Conservation (phyloP, 1,140 invertebrate genomes). For the Pseudomyrmex pallidus region DNA sequence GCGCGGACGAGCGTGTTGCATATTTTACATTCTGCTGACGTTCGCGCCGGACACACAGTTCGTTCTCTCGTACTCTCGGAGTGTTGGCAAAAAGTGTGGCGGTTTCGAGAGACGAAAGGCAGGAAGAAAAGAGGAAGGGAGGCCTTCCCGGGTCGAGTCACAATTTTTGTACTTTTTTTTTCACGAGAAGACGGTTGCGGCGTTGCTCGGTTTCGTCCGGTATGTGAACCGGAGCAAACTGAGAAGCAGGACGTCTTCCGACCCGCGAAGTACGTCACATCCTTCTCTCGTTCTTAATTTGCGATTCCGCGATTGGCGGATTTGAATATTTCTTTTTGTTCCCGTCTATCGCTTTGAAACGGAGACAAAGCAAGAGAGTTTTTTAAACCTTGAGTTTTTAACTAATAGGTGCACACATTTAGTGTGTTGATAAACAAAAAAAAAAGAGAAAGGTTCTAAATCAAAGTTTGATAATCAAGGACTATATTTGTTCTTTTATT, state of each 20-base stretch:
- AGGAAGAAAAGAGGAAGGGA: slow-evolving; percentile 54
- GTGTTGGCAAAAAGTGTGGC: slow-evolving; percentile 82
- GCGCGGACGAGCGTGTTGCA: slow-evolving; percentile 73
- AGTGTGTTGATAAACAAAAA: no score
- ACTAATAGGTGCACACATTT: no score
- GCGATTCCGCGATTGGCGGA: slow-evolving; percentile 63
- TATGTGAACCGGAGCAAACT: slow-evolving; percentile 65
- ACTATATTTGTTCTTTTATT: not conserved
- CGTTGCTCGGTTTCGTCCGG: slow-evolving; percentile 65
- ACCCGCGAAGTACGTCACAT: slow-evolving; percentile 66
- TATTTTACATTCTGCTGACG: slow-evolving; percentile 84
- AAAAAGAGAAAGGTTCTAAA: not conserved
- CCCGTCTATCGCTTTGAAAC: no score
- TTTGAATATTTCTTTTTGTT: not conserved
- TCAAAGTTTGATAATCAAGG: not conserved
- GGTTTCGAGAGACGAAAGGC: slow-evolving; percentile 77
- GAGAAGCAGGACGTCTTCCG: slow-evolving; percentile 69
- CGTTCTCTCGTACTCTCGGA: slow-evolving; percentile 72
- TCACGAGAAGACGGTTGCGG: slow-evolving; percentile 60
- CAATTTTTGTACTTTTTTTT: slow-evolving; percentile 78
- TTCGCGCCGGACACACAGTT: slow-evolving; percentile 80
- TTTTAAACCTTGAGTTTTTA: no score
- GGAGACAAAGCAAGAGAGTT: no score
- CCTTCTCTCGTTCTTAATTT: slow-evolving; percentile 63
- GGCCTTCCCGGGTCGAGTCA: slow-evolving; percentile 75